Evolutionary conservation across 2,113 vertebrate genomes (phyloP), one percentile per base, ranked within the genome.

Genomic region (Fregata magnificens): DNA sequence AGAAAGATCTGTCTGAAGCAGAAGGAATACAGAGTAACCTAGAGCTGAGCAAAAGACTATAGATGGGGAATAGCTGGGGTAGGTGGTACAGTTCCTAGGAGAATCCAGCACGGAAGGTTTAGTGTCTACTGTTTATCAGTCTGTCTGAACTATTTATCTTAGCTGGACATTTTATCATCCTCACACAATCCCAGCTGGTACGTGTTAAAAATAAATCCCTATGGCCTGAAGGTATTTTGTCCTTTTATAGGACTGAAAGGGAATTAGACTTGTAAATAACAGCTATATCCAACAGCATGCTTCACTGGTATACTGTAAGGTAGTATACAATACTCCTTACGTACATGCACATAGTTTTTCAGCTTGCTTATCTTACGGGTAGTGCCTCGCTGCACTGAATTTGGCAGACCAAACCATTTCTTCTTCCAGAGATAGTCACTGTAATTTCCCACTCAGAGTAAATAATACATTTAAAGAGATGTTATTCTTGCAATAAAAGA

Each of bases 401-500:
- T 58, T 88, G 76, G 82, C 96, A 82, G 20, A 47, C 15, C 2
- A 5, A 94, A 81, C 34, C 31, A 44, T 40, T 80, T 69, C 74
- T 85, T 50, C 70, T 97, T 90, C 84, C 61, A 80, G 85, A 87
- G 47, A 36, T 6, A 86, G 42, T 58, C 47, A 44, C 38, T 61
- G 42, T 74, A 47, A 82, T 94, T 95, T 95, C 73, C 93, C 36
- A 47, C 69, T 90, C 81, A 66, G 47, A 70, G 40, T n/a, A 79
- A 53, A 66, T 45, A 94, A 90, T 62, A 32, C 22, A 22, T 93
- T 92, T 82, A 44, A 89, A 82, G 44, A 86, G 32, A 82, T 70
- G 29, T 50, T 59, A 86, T 85, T 86, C 85, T 83, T 91, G 86
- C 94, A 94, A 92, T 81, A 86, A 96, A 96, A 95, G 91, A 87